Base-by-base conservation (phyloP, 2,113 vertebrate genomes). In the Grantiella picta region DNA sequence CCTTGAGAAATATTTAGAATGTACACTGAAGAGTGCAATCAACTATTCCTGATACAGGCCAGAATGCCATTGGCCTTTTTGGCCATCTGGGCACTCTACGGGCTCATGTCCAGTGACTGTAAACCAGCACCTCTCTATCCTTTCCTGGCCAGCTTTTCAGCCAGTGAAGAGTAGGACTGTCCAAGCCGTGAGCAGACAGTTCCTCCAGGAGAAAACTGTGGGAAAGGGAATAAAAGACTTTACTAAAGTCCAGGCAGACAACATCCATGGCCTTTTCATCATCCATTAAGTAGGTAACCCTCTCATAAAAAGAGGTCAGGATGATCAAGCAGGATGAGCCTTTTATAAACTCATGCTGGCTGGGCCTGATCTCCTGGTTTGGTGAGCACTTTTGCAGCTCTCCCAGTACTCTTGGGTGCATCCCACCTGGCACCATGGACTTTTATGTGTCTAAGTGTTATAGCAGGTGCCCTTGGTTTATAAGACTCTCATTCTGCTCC, bases 91-190 rank as follows among this genome's bases (percentile, higher is more conserved):
- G 49, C 12, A 18, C 52, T 31, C 16, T 35, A 13, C 11, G 66
- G 44, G 9, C 35, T 57, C 7, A 25, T 59, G 35, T 42, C 31
- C 24, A 42, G 7, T 50, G 29, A 29, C 31, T 31, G 31, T 7
- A 31, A 49, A 31, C 3, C 24, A 66, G 10, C 12, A 17, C 1
- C 5, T 15, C 7, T 9, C 76, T 31, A 35, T 50, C 11, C 21
- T 25, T 65, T 54, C 54, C n/a, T 36, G 68, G 11, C 44, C 49
- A 47, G 23, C 3, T 12, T 54, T 27, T 36, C 27, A 29, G 49
- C 12, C 52, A 35, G 20, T 66, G 24, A 66, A 50, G 52, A 13
- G 6, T 35, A n/a, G 0, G 0, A n/a, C 16, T 6, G 29, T 56
- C 20, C 13, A 76, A 59, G 44, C 31, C 21, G 25, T 17, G 21